Evolutionary conservation across 2,113 vertebrate genomes (phyloP), one percentile per base, ranked within the genome.

Genomic region (Ptilorrhoa leucosticta): DNA sequence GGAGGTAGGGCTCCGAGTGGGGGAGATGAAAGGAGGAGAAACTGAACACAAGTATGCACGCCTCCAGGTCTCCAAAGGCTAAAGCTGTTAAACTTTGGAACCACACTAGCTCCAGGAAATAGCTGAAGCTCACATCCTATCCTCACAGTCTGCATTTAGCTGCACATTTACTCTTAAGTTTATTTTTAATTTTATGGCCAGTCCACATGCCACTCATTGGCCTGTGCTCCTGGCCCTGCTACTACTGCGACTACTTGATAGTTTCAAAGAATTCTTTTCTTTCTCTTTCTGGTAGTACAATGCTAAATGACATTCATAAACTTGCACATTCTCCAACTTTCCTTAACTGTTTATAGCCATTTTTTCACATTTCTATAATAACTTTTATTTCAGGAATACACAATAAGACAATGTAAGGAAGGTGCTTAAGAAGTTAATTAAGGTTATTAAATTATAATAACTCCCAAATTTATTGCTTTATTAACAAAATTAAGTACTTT

Each of bases 31-130:
- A 97, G 96, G 92, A 93, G 77, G 77, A 93, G 95, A 96, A 96
- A 84, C 90, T 93, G 83, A 93, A 91, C 95, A 95, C 95, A 95
- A 96, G 88, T 90, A 94, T 96, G 93, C 92, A 96, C 96, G 96
- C 96, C 96, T 96, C 96, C 96, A 13, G 86, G 92, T 91, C 94
- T 95, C 92, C 94, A 97, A 96, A 96, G 96, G 96, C 96, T 97
- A 96, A 95, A 87, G 96, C 96, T 87, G 94, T 97, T 96, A 95
- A 96, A 96, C 93, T 92, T 89, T 96, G 96, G 94, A 96, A 94
- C 86, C 76, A 42, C 76, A 26, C 86, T 90, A 81, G 94, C 86
- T 92, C 80, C 96, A 96, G 96, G 96, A 97, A 97, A 97, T 96
- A 97, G 96, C 80, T 96, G 94, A 92, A 96, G 94, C 86, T 94